Base-by-base conservation (phyloP, 2,113 vertebrate genomes). In the Caranx melampygus region DNA sequence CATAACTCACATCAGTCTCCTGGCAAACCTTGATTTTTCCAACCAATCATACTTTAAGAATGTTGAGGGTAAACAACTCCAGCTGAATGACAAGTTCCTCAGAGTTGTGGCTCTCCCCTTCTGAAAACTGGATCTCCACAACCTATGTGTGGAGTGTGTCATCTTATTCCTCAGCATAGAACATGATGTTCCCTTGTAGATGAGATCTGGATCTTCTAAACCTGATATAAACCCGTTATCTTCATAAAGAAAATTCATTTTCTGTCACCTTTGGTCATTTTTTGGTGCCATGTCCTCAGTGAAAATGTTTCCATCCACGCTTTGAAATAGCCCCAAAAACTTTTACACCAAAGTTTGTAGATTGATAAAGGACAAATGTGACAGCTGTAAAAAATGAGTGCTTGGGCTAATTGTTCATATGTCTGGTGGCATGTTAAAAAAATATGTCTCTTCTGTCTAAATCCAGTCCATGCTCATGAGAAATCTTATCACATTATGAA, bases 41-140 rank as follows among this genome's bases (percentile, higher is more conserved):
- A 72, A 72, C 89, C 89, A 89, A 91, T 94, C 90, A 93, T 83
- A 85, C 88, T 82, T 58, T 65, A 88, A 90, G 89, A 93, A 92
- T 92, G 88, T 51, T 60, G 44, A 74, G 70, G 72, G 81, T 89
- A 94, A 94, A 93, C 92, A 92, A 88, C 87, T 90, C 83, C 91
- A 93, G 88, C 91, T 92, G 92, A 94, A 89, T 91, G 92, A 92
- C 88, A 92, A 85, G 71, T 78, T 82, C 47, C 82, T 83, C 59
- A 35, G 80, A 80, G 34, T 47, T 64, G 61, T 74, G 67, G 26
- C 49, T 58, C 73, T 73, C 42, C 62, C 58, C 49, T 65, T 52
- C 21, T 52, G 8, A 35, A 75, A 80, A 65, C 33, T 35, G 79
- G 15, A 71, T 80, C 78, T 79, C 70, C 40, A 31, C 54, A 57